These are phyloP conservation scores for Drosophila maculinotata DNA, from an alignment of 2,888 invertebrate species.

Conservation along the genomic window DNA sequence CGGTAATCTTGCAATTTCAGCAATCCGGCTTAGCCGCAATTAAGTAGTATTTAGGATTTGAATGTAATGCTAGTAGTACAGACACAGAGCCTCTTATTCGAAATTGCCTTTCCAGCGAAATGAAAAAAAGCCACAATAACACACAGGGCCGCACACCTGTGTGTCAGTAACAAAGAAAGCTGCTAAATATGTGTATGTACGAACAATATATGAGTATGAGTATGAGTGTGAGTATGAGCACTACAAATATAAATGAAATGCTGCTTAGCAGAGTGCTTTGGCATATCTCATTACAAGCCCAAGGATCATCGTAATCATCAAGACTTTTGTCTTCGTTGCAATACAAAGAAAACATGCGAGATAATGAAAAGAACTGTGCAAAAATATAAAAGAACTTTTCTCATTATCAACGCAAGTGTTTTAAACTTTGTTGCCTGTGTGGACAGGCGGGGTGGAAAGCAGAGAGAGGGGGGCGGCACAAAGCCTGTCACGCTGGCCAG, in stretches of 20 bases:
- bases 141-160: slow-evolving; percentile 28
- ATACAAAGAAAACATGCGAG: slow-evolving; percentile 47
- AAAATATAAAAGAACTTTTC: slow-evolving; percentile 56
- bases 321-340: slow-evolving; percentile 55
- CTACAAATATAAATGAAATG: slow-evolving; percentile 23
- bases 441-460: not conserved
- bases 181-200: not conserved
- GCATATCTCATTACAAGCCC: slow-evolving; percentile 71
- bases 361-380: slow-evolving; percentile 41
- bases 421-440: slow-evolving; percentile 42
- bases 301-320: slow-evolving; percentile 65
- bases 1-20: not conserved
- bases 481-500: slow-evolving; percentile 17
- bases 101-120: slow-evolving; percentile 23
- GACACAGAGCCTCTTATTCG: not conserved
- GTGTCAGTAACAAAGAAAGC: slow-evolving; percentile 45
- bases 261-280: slow-evolving; percentile 62
- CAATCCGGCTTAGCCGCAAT: not conserved
- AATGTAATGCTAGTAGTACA: not conserved
- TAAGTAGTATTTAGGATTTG: slow-evolving; percentile 1
- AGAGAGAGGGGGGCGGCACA: slow-evolving; percentile 4
- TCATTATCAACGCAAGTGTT: slow-evolving; percentile 75
- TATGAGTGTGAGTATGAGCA: too few species aligned
- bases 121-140: slow-evolving; percentile 4
- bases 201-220: too few species aligned